These are phyloP conservation scores for Dicentrarchus labrax DNA, from an alignment of 2,113 vertebrate species.

Conservation along the genomic window DNA sequence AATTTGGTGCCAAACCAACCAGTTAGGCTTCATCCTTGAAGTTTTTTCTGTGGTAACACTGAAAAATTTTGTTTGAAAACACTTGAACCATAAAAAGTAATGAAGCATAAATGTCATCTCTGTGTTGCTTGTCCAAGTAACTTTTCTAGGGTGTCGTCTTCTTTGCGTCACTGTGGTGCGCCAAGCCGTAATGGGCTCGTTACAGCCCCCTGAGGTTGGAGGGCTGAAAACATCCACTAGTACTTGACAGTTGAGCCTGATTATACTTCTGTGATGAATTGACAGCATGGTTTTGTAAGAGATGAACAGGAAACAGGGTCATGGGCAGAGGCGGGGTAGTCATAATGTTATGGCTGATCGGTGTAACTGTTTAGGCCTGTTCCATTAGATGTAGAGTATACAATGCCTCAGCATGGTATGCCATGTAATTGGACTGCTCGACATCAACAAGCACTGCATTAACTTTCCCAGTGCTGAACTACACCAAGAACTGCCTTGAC, in stretches of 20 bases:
- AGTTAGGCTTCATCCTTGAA: not conserved
- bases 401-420: not conserved
- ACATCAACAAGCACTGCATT: constrained; percentile 6
- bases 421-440: not conserved
- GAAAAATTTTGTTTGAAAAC: not conserved
- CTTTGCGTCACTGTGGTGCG: too few relatives aligned
- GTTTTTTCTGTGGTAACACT: not conserved
- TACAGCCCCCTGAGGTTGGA: not conserved
- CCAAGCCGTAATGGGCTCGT: not conserved
- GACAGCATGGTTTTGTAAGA: too few relatives aligned
- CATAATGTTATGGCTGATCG: too few relatives aligned
- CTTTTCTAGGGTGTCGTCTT: too few relatives aligned
- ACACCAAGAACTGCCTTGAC: constrained; percentile 1
- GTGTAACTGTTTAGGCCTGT: too few relatives aligned
- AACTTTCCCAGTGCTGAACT: not conserved
- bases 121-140: too few relatives aligned
- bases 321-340: too few relatives aligned
- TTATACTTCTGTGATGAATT: too few relatives aligned
- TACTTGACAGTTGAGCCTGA: not conserved
- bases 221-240: too few relatives aligned
- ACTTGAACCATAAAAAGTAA: not conserved
- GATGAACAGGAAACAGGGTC: too few relatives aligned
- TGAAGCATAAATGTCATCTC: too few relatives aligned
- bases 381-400: not conserved
- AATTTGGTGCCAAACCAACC: too few relatives aligned